Evolutionary conservation across 2,888 invertebrate genomes (phyloP).

Genomic region (Pycnomerus fuliginosus): DNA sequence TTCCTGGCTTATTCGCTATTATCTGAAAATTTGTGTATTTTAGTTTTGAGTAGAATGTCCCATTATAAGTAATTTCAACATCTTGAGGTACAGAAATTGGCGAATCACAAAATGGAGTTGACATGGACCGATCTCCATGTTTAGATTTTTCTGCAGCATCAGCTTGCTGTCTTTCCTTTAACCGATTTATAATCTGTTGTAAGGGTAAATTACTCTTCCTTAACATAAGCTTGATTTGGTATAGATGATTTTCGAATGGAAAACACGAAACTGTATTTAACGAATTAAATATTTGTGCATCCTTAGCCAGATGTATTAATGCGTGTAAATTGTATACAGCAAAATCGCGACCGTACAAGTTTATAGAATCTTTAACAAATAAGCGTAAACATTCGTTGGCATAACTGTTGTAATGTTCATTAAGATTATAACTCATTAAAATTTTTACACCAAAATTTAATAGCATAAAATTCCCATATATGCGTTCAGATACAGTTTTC

Average conservation of each 20-base stretch:
- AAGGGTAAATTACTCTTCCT: constrained; percentile 8
- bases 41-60: constrained; percentile 2
- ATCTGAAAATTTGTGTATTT: constrained; percentile 1
- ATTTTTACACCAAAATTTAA: constrained; percentile 28
- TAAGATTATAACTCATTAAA: constrained; percentile 19
- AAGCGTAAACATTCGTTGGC: constrained; percentile 18
- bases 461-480: constrained; percentile 27
- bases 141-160: no score
- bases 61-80: background rate
- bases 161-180: constrained; percentile 3
- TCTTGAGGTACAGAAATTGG: background rate
- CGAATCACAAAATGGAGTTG: no score
- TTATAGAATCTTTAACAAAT: constrained; percentile 9
- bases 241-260: constrained; percentile 22
- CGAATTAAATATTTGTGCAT: constrained; percentile 15
- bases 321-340: constrained; percentile 13
- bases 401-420: constrained; percentile 23
- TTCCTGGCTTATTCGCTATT: constrained; percentile 2
- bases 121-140: no score
- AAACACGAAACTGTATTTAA: constrained; percentile 15
- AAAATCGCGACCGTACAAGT: constrained; percentile 14
- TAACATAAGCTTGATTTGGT: constrained; percentile 7
- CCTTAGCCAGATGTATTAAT: constrained; percentile 9
- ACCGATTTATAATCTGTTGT: constrained; percentile 10
- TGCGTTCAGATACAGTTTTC: constrained; percentile 17